Evolutionary conservation across 2,888 invertebrate species (phyloP), one percentile per base, ranked within the genome.

Genomic region (Drosophila algonquin): DNA sequence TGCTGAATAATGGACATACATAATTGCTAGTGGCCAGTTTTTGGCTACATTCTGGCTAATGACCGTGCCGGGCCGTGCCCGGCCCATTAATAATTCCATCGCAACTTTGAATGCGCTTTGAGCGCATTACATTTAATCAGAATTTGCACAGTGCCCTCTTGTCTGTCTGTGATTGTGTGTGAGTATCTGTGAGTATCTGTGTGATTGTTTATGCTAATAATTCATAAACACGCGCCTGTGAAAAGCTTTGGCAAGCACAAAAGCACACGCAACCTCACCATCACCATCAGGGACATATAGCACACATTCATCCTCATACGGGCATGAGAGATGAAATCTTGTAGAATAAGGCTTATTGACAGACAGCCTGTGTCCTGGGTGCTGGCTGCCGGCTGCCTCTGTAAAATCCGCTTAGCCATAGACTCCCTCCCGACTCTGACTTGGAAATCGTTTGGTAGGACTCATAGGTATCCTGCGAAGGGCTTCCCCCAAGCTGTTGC

Each of bases 81-180:
- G 12, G 1, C 1, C 40, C 51, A 65, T 81, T 47, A 59, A 77
- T 80, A 65, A 80, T 81, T 81, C 48, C 67, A 60, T 60, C 50
- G 27, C 52, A 56, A 53, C 58, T 50, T 52, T 61, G 62, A 68
- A 57, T 63, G 69, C 55, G 54, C 54, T 76, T 69, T 67, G 67
- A 55, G 54, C 64, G 68, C 68, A 68, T 68, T 68, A 68, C 58
- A 68, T 68, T 67, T 68, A 68, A 68, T 68, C 67, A 67, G 58
- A 67, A 67, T 67, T 67, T 67, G 58, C 51, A 57, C 52, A 58
- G 67, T 45, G 50, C 65, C 45, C 45, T 32, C 21, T 21, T 21
- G 21, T 16, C 27, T 27, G 58, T 32, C 12, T 9, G 30, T 3
- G 53, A 1, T 16, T 32, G 27, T 45, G 21, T 35, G 53, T 61